phyloP scores from a whole-genome alignment of 2,113 vertebrate genomes.

The Benitochromis conjunctus region DNA sequence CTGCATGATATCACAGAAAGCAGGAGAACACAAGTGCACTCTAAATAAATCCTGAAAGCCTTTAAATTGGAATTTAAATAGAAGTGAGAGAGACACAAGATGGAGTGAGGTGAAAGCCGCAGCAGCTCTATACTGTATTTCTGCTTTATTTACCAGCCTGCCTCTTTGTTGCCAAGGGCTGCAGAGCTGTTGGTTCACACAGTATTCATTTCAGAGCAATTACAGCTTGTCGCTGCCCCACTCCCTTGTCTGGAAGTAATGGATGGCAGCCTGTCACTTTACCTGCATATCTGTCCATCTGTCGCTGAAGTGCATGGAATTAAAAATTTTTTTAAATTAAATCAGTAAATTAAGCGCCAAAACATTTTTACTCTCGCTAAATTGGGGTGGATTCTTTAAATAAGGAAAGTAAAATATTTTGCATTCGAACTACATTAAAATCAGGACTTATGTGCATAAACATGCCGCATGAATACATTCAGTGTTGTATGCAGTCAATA shows the following conservation, averaged over 20 bases:
- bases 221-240: not conserved
- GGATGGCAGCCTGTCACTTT: not conserved
- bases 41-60: not conserved
- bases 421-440: not conserved
- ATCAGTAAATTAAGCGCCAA: not conserved
- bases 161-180: slow-evolving; percentile 9
- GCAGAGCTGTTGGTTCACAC: not conserved
- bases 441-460: not conserved
- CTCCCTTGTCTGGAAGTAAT: not conserved
- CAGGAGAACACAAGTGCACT: not conserved
- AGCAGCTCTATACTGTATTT: not conserved
- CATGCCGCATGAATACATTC: not conserved
- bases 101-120: not conserved
- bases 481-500: not conserved
- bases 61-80: slow-evolving; percentile 27
- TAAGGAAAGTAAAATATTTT: not conserved
- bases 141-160: slow-evolving; percentile 22
- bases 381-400: not conserved
- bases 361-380: not conserved
- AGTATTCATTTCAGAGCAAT: slow-evolving; percentile 40
- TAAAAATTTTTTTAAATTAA: rapidly evolving
- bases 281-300: not conserved
- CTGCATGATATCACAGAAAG: not conserved
- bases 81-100: not conserved
- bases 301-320: not conserved